Conservation (phyloP, 2,797 vertebrate genomes). For the Eulemur coronatus region DNA sequence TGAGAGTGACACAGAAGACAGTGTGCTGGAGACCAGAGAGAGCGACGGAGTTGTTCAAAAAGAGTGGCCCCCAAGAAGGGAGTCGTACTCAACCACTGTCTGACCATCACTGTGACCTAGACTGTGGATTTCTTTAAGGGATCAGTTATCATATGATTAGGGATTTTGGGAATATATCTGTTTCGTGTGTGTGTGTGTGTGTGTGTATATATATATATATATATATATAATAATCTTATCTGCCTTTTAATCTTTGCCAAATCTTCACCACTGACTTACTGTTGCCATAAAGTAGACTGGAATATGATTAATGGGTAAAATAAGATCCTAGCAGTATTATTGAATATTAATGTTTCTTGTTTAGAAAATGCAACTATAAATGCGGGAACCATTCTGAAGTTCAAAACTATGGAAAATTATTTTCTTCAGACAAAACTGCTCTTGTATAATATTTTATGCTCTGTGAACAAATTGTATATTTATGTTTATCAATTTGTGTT, state of each 20-base stretch:
- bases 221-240: constrained; percentile 72
- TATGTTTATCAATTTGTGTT: constrained; percentile 80
- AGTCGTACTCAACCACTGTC: constrained; percentile 93
- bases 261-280: constrained; percentile 78
- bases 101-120: constrained; percentile 87
- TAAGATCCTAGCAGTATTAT: constrained; percentile 85
- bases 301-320: constrained; percentile 77
- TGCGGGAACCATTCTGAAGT: constrained; percentile 76
- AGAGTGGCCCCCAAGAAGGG: constrained; percentile 83
- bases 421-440: constrained; percentile 83
- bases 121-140: constrained; percentile 69
- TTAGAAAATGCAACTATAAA: constrained; percentile 80
- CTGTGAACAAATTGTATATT: constrained; percentile 87
- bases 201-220: constrained; percentile 42
- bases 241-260: constrained; percentile 87
- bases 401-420: constrained; percentile 76
- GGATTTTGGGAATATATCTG: constrained; percentile 55
- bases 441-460: constrained; percentile 92
- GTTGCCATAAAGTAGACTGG: constrained; percentile 82
- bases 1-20: constrained; percentile 89
- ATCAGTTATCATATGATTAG: constrained; percentile 68
- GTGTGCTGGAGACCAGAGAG: constrained; percentile 83
- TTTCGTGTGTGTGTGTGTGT: constrained; percentile 69
- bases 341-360: constrained; percentile 81
- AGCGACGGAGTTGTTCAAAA: constrained; percentile 74